Evolutionary conservation across 1,140 invertebrate genomes (phyloP), one percentile per base, ranked within the genome.

Genomic region (Metaphire vulgaris): DNA sequence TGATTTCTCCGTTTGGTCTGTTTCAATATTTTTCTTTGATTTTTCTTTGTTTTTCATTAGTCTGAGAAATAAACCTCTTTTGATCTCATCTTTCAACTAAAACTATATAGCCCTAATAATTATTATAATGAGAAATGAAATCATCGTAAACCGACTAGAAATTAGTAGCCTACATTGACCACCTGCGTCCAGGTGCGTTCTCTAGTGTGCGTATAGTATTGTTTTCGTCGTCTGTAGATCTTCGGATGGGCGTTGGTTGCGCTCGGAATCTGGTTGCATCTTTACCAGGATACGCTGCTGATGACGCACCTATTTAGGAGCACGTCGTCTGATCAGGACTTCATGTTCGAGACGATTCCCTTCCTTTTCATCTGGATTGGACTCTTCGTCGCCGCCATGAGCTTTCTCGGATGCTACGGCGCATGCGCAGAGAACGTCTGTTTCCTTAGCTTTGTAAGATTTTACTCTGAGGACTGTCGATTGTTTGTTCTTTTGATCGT

Each of bases 331-430:
- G 56, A 41, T n/a, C n/a, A 32, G 28, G 28, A n/a, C 33, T 64
- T 73, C 31, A 56, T 34, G 26, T 29, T 76, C 66, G 26, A 76
- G 12, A 26, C 33, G 31, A 32, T 70, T 29, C 33, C 74, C 26
- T 29, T 76, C 30, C 2, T 64, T 0, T 33, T 76, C 67, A 69
- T 76, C 69, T 34, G 33, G 1, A 33, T 33, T 26, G 74, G 74
- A 14, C 56, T 70, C 15, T 76, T 69, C 74, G 33, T 76, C 2
- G 33, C 69, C 68, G 26, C 32, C 67, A 30, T 76, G 31, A 70
- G 74, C 33, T 76, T 76, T 56, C 21, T 76, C 0, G 74, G 74
- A 26, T 76, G 74, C 26, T 76, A 32, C 33, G 74, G 74, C 2
- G 69, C 67, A 1, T 76, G 68, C 32, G n/a, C 67, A 26, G 74